Evolutionary conservation across 2,888 invertebrate species (phyloP), one percentile per base, ranked within the genome.

Genomic region (Nephrocerus scutellatus): DNA sequence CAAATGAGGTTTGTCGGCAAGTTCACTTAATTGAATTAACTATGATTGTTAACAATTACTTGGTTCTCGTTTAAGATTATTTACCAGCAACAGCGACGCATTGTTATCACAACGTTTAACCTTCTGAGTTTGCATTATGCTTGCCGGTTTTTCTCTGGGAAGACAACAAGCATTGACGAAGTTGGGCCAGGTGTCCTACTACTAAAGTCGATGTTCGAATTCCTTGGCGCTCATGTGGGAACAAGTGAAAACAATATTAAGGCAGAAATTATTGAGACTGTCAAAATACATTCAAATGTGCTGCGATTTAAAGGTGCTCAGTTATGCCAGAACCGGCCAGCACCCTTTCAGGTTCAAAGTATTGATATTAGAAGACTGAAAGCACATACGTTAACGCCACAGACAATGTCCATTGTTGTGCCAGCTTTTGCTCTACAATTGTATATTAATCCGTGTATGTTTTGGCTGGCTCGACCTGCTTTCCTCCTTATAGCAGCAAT

Each of bases 381-480:
- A 39, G 86, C 81, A 3, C 78, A 84, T 62, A 66, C 68, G 3
- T 61, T 87, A 15, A 70, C 73, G 12, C 74, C 80, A 8, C 70
- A 75, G 48, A 82, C 81, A 1, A 81, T 87, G 78, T 72, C 72
- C 28, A 68, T 73, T 41, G 79, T 82, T 0, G 74, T 86, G 19
- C 82, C 87, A 0, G 70, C 79, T 33, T 71, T 87, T 23, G 79
- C 82, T 57, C 63, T 86, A 23, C 82, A 84, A 59, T 68, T 84
- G 47, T 87, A 87, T 56, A 75, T 82, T 23, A 88, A 88, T 69
- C 83, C 86, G 0, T 72, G 76, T 20, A 68, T 86, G 46, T 80
- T 82, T 56, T 81, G 80, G 68, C 56, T 86, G 15, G 72, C 79
- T 21, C 75, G 80, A 47, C 74, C 80, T 1, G 77, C 82, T 1